Evolutionary conservation across 1,140 invertebrate species (phyloP).

Genomic region (Drosophila pruinosa): DNA sequence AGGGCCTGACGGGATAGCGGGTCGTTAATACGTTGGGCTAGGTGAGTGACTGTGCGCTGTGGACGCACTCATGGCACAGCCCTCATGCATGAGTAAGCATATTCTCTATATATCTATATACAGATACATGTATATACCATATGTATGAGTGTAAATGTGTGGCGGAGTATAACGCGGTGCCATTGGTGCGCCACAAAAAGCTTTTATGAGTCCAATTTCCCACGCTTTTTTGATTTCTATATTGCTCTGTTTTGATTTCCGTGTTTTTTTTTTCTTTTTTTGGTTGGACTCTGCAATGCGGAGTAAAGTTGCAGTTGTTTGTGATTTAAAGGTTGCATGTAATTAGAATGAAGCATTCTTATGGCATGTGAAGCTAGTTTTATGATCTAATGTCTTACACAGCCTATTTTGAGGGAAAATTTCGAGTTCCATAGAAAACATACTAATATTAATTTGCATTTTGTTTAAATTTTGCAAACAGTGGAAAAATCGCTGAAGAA

Average conservation of each 20-base stretch:
- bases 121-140: conserved; percentile 7
- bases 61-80: conserved; percentile 33
- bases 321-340: neutral
- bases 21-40: conserved; percentile 21
- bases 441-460: too few relatives aligned
- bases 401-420: too few relatives aligned
- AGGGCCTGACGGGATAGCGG: neutral
- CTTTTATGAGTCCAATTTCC: conserved; percentile 76
- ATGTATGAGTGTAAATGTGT: conserved; percentile 52
- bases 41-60: conserved; percentile 6
- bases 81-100: conserved; percentile 38
- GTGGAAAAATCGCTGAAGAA: neutral
- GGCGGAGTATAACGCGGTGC: conserved; percentile 82
- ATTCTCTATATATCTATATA: conserved; percentile 13
- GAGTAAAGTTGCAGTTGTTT: conserved; percentile 35
- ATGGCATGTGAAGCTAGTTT: too few relatives aligned
- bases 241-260: conserved; percentile 30
- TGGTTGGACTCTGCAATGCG: conserved; percentile 47
- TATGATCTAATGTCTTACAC: too few relatives aligned
- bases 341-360: neutral
- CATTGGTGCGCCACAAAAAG: conserved; percentile 83
- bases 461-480: too few relatives aligned
- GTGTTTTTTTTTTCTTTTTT: conserved; percentile 17
- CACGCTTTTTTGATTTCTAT: conserved; percentile 43
- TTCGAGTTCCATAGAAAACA: too few relatives aligned